Evolutionary conservation across 92 coral and sea anemone genomes (phyloP), one percentile per base, ranked within the genome.

Genomic region (Plumapathes pennacea): DNA sequence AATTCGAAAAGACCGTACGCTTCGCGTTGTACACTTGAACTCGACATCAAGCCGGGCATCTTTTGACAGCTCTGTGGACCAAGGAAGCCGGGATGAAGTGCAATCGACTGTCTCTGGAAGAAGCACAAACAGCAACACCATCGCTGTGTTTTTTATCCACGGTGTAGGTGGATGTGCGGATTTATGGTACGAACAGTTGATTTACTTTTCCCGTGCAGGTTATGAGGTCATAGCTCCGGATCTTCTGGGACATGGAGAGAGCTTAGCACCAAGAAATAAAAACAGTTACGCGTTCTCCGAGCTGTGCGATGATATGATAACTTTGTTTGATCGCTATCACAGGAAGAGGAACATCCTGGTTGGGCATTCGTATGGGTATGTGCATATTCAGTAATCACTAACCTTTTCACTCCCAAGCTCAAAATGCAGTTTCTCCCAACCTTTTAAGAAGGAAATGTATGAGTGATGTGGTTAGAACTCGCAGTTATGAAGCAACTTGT

Each of bases 351-450:
- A 94, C 38, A 90, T 94, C 25, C 52, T 94, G 20, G 90, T 94
- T 12, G 99, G 99, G 19, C 99, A 94, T 71, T 94, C 99, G 3
- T 94, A 94, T 60, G 99, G 99, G 99, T 94, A 56, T 77, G 97
- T 63, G 33, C 9, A 18, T 13, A 23, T 10, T 39, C 0, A 12
- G 25, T 21, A 36, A 19, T 0, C 17, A 37, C 17, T 18, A 18
- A 1, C 9, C 1, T 28, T 2, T 43, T 58, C 17, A 29, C 10
- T 7, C 34, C 13, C 14, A n/a, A n/a, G n/a, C n/a, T n/a, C n/a
- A n/a, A n/a, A n/a, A n/a, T n/a, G n/a, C n/a, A n/a, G n/a, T n/a
- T n/a, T n/a, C n/a, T n/a, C n/a, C n/a, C n/a, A n/a, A n/a, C n/a
- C n/a, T n/a, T n/a, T n/a, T n/a, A n/a, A n/a, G n/a, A n/a, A n/a